These are phyloP conservation scores for Amia ocellicauda DNA, from an alignment of 2,113 vertebrate genomes.

Conservation along the genomic window DNA sequence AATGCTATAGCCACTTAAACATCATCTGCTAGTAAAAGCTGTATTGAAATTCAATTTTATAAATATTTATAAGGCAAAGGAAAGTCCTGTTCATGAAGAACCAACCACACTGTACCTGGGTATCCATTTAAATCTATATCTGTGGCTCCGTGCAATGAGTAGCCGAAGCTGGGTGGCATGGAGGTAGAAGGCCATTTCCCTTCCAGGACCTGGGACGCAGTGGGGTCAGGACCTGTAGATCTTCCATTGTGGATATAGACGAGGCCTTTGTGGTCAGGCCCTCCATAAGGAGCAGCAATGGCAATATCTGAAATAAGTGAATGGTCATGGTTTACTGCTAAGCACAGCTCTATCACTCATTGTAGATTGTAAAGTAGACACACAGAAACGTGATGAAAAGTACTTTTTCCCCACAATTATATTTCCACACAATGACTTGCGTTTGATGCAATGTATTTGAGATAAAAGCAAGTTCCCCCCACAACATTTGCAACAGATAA, in stretches of 20 bases:
- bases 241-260: conserved; percentile 95
- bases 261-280: conserved; percentile 71
- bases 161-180: conserved; percentile 94
- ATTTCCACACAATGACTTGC: no score
- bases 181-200: conserved; percentile 83
- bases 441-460: no score
- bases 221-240: conserved; percentile 59
- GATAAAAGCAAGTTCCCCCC: no score
- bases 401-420: no score
- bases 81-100: background rate
- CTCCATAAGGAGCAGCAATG: conserved; percentile 88
- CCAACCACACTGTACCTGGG: conserved; percentile 67
- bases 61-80: background rate
- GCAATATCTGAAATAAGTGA: conserved; percentile 77
- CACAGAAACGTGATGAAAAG: no score
- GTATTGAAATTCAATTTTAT: background rate
- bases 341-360: no score
- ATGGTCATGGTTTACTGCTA: no score
- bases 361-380: no score
- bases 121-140: conserved; percentile 95
- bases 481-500: no score
- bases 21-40: no score
- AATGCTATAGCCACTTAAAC: no score
- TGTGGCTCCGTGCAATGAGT: conserved; percentile 86
- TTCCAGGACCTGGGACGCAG: conserved; percentile 80